A percentile compares a stretch with the other conserved stretches of the same genome.
Conservation (phyloP, 2,888 invertebrate genomes). For the Agrochola lota region DNA sequence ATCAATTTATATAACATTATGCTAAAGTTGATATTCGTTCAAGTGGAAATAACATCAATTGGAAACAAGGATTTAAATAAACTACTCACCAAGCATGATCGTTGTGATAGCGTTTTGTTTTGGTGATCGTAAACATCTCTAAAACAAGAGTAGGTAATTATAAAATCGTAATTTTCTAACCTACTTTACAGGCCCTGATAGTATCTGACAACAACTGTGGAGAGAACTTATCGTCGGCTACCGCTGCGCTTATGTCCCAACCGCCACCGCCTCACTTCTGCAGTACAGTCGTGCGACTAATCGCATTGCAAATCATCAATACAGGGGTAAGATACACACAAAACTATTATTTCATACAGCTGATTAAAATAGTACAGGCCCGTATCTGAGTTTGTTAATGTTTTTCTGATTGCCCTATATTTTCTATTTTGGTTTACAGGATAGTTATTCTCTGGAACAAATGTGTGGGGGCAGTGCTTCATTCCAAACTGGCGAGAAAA, state of each 20-base stretch:
- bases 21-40: not conserved
- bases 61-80: not conserved
- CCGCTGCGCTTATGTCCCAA: slow-evolving; percentile 96
- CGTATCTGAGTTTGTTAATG: not conserved
- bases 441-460: slow-evolving; percentile 97
- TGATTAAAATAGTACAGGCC: not conserved
- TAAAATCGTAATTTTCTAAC: no score
- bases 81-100: not conserved
- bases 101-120: not conserved
- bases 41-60: not conserved
- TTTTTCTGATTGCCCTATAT: not conserved
- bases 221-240: slow-evolving; percentile 95
- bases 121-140: not conserved
- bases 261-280: slow-evolving; percentile 98
- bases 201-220: slow-evolving; percentile 93
- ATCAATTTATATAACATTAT: not conserved
- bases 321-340: slow-evolving; percentile 91
- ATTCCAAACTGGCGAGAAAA: slow-evolving; percentile 97
- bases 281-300: slow-evolving; percentile 98
- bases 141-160: not conserved
- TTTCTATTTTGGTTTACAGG: slow-evolving; percentile 84
- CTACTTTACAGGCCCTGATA: slow-evolving; percentile 92
- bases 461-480: slow-evolving; percentile 98
- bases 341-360: not conserved
- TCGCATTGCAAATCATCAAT: slow-evolving; percentile 98